These are phyloP conservation scores for Helicoverpa armigera DNA, from an alignment of 1,140 invertebrate genomes.

Conservation along the genomic window DNA sequence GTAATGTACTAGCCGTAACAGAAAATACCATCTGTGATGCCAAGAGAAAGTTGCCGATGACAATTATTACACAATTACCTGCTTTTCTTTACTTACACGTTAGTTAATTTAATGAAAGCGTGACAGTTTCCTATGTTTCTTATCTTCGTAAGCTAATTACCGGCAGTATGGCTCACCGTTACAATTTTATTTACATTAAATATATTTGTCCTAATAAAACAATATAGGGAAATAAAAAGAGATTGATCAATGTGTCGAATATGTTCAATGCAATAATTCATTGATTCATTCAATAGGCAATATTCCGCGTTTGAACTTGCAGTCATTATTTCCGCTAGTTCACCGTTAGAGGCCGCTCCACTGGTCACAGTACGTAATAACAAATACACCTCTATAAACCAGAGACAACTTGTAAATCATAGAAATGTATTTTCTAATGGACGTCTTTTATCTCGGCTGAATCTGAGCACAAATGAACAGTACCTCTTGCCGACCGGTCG, in stretches of 20 bases:
- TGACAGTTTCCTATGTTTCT: no score
- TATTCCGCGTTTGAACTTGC: background rate
- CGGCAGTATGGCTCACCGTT: no score
- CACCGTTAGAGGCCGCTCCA: conserved; percentile 20
- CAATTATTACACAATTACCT: conserved; percentile 12
- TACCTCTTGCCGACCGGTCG: conserved; percentile 5
- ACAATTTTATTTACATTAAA: no score
- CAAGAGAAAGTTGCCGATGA: conserved; percentile 3
- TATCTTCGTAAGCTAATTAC: no score
- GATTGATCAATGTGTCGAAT: background rate
- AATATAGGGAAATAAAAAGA: background rate
- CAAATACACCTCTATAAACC: conserved; percentile 32
- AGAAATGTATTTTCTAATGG: conserved; percentile 40
- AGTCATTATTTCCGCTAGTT: conserved; percentile 29
- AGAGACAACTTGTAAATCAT: conserved; percentile 41
- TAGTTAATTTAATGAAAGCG: background rate
- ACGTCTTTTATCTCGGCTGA: conserved; percentile 38
- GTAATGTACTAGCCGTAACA: conserved; percentile 3
- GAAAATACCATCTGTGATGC: background rate
- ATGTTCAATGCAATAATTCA: background rate
- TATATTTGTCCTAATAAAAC: background rate
- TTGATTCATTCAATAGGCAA: background rate
- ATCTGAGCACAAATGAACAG: conserved; percentile 38
- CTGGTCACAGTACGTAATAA: background rate
- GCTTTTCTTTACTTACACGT: background rate